These are phyloP conservation scores for Phallusia fumigata DNA, from an alignment of 23 tunicate species.

Conservation along the genomic window DNA sequence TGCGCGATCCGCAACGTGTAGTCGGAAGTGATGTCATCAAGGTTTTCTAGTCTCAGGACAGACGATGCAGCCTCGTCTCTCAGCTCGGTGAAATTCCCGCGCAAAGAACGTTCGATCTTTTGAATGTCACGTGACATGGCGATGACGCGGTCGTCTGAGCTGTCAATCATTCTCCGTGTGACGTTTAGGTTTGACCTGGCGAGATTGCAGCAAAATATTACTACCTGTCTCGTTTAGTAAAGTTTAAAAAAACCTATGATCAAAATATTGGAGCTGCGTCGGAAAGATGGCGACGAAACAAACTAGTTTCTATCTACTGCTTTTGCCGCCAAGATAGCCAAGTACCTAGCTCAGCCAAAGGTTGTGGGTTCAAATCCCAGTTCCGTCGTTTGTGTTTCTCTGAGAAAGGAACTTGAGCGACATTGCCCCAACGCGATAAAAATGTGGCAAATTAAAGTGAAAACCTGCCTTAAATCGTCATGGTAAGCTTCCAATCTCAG, in stretches of 20 bases:
- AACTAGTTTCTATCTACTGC: no score
- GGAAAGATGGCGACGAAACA: no score
- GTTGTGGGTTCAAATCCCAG: no score
- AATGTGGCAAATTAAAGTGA: background rate
- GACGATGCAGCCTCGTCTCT: constrained; percentile 3
- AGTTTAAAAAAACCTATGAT: no score
- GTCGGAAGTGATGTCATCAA: background rate
- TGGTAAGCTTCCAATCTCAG: constrained; percentile 46
- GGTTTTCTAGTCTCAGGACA: constrained; percentile 7
- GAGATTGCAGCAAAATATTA: no score
- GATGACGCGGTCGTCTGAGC: background rate
- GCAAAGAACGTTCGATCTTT: constrained; percentile 15
- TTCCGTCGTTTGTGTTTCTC: no score
- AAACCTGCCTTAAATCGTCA: constrained; percentile 38
- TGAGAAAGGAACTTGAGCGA: no score
- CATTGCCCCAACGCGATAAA: no score
- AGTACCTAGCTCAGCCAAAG: no score
- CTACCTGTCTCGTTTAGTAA: no score
- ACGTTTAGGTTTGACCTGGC: background rate
- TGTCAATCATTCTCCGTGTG: background rate
- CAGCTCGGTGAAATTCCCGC: constrained; percentile 33
- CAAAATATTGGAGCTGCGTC: no score
- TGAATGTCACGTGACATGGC: background rate
- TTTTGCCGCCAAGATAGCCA: no score
- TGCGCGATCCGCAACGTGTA: background rate